These are phyloP conservation scores for Mandrillus leucophaeus DNA, from an alignment of 2,113 vertebrate species.

Conservation along the genomic window DNA sequence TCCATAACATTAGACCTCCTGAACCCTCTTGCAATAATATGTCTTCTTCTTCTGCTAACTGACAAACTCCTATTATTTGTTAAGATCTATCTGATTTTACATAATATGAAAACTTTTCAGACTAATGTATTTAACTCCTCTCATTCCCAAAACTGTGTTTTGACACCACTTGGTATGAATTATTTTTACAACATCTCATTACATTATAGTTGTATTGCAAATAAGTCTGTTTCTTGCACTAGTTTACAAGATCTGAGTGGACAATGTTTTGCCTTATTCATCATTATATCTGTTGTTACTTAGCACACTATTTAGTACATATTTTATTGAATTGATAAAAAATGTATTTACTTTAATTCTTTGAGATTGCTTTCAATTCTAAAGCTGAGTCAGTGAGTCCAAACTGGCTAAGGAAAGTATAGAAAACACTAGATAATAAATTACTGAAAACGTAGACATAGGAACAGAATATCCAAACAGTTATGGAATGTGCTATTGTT, in stretches of 20 bases:
- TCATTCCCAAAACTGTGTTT: neutral
- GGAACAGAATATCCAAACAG: neutral
- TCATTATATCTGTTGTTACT: neutral
- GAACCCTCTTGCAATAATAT: neutral
- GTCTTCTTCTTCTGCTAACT: neutral
- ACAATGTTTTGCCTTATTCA: neutral
- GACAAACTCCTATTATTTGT: neutral
- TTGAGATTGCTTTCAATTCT: neutral
- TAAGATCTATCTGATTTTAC: neutral
- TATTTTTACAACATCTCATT: neutral
- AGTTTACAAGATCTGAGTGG: neutral
- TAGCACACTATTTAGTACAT: neutral
- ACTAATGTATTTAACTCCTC: neutral
- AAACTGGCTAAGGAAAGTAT: neutral
- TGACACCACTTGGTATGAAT: neutral
- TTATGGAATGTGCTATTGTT: neutral
- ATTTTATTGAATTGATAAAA: neutral
- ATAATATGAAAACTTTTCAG: neutral
- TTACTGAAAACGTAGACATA: neutral
- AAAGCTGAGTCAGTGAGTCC: neutral
- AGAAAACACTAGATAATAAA: neutral
- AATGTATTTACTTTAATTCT: neutral
- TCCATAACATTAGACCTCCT: neutral
- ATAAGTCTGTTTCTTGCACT: neutral
- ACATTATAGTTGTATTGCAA: neutral